Evolutionary conservation across 1,140 invertebrate genomes (phyloP).

Genomic region (Plutomurus gul): DNA sequence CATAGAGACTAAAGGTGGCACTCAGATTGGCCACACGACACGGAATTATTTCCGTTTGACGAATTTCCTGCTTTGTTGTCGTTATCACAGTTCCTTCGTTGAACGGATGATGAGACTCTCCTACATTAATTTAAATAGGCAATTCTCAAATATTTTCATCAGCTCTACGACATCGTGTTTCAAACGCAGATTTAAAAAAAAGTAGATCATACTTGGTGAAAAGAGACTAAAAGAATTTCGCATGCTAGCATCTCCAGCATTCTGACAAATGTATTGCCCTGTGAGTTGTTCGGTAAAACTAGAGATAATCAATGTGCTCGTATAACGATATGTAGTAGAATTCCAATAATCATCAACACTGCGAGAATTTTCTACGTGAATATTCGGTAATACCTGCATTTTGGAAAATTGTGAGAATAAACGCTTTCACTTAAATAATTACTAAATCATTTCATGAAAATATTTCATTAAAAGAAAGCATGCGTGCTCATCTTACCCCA

Average conservation of each 20-base stretch:
- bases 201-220: background rate
- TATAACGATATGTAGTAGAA: background rate
- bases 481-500: no score
- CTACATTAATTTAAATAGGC: background rate
- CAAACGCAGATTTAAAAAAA: background rate
- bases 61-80: background rate
- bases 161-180: background rate
- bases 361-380: background rate
- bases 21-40: background rate
- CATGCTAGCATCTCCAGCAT: background rate
- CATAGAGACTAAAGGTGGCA: background rate
- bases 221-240: background rate
- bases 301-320: background rate
- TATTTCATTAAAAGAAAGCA: no score
- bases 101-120: background rate
- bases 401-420: background rate
- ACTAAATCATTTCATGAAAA: background rate
- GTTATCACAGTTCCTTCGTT: background rate
- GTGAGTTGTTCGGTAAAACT: constrained; percentile 2
- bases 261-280: background rate
- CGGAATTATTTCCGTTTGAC: background rate
- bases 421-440: background rate
- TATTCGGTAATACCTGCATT: background rate
- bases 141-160: background rate
- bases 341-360: background rate